Evolutionary conservation across 2,113 vertebrate species (phyloP).

Genomic region (Australoheros scitulus): DNA sequence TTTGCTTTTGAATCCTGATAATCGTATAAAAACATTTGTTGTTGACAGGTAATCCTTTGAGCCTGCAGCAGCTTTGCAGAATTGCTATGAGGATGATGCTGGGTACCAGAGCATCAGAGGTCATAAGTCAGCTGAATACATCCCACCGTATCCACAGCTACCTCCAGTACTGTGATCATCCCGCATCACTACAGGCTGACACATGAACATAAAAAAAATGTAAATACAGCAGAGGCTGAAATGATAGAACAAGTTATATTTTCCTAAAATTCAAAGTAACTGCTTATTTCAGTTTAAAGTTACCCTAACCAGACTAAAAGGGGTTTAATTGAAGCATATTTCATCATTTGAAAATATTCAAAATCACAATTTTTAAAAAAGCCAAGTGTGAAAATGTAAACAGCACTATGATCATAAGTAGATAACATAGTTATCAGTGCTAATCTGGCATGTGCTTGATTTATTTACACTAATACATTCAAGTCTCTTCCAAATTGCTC

Average conservation of each 20-base stretch:
- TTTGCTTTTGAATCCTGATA: not conserved
- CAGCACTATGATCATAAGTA: too few species aligned
- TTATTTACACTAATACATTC: too few species aligned
- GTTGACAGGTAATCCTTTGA: conserved; percentile 82
- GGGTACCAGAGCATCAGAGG: conserved; percentile 77
- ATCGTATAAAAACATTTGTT: not conserved
- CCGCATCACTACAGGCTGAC: not conserved
- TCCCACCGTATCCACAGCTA: conserved; percentile 81
- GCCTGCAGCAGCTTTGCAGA: conserved; percentile 89
- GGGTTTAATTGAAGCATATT: too few species aligned
- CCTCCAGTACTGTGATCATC: conserved; percentile 78
- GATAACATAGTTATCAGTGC: too few species aligned
- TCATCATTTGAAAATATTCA: too few species aligned
- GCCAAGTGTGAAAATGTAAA: too few species aligned
- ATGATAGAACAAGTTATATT: too few species aligned
- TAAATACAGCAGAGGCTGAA: not conserved
- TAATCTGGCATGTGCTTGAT: too few species aligned
- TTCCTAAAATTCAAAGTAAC: not conserved
- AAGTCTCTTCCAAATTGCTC: not conserved
- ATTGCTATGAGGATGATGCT: conserved; percentile 80
- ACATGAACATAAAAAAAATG: not conserved
- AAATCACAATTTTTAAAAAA: too few species aligned
- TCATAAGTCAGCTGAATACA: conserved; percentile 80
- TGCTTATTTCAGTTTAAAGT: too few species aligned
- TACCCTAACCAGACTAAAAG: too few species aligned